Conservation (phyloP, 2,888 invertebrate species). For the Sinotaia quadrata region DNA sequence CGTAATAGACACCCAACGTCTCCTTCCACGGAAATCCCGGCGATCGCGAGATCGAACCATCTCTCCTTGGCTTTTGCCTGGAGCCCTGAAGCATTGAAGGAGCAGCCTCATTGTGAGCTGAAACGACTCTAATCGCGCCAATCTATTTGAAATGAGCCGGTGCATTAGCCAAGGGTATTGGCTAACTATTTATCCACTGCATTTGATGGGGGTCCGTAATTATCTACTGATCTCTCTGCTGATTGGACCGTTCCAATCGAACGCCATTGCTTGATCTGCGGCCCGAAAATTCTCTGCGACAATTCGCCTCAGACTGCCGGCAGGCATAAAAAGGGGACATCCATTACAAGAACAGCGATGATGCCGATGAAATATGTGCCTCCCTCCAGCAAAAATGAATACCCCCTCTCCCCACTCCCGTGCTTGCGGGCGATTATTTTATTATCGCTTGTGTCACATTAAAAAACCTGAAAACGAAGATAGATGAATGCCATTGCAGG, state of each 20-base stretch:
- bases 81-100: too few relatives aligned
- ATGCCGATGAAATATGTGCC: conserved; percentile 35
- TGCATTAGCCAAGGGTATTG: conserved; percentile 17
- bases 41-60: too few relatives aligned
- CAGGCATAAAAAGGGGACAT: conserved; percentile 33
- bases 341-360: conserved; percentile 28
- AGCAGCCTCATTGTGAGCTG: neutral
- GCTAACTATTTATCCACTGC: conserved; percentile 33
- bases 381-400: conserved; percentile 27
- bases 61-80: too few relatives aligned
- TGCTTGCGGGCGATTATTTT: conserved; percentile 36
- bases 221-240: conserved; percentile 29
- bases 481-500: conserved; percentile 30
- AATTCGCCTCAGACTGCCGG: conserved; percentile 2
- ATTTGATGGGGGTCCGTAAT: conserved; percentile 27
- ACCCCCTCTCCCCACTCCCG: too few relatives aligned
- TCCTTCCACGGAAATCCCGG: too few relatives aligned
- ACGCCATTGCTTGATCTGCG: neutral
- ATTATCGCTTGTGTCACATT: conserved; percentile 41
- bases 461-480: conserved; percentile 39
- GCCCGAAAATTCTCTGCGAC: conserved; percentile 5
- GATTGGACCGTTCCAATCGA: conserved; percentile 18
- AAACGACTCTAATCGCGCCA: conserved; percentile 21
- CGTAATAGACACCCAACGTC: too few relatives aligned
- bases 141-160: conserved; percentile 22